Base-by-base conservation (phyloP, 2,888 invertebrate genomes). In the Emmelina monodactyla region DNA sequence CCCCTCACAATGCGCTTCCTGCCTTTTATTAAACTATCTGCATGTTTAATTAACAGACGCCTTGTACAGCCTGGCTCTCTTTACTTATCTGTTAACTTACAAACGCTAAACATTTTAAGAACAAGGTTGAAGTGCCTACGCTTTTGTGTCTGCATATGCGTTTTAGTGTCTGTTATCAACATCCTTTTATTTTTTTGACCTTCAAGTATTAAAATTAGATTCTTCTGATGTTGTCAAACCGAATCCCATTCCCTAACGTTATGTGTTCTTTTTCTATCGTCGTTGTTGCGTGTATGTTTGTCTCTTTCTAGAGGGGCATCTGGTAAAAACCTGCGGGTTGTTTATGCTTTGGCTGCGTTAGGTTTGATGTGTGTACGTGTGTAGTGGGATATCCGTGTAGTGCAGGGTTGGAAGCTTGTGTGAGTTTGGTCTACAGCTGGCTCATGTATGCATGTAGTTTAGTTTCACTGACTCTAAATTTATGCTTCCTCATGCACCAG, bases 1-100 rank as follows among this genome's bases (percentile, higher is more conserved):
- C 78, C 78, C 76, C 78, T 76, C 70, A 57, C 58, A 60, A 69
- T 62, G 56, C 59, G 72, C 61, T 78, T 78, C 78, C 79, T 78
- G 79, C 72, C 73, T 72, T 75, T 71, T 76, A 79, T 78, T 75
- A 78, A 76, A 76, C 72, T 76, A 76, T 78, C 69, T 72, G 68
- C 75, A 78, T 78, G 78, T 75, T n/a, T 76, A 78, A 79, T 79
- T 79, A 78, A 72, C 67, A 75, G 63, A 68, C 71, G 66, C 75
- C 69, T 70, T 71, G 65, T 45, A 57, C 50, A 45, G 55, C 57
- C 57, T 55, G 57, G 46, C 52, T 58, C 53, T 75, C 67, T 72
- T 73, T 73, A 68, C 66, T 65, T 73, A 67, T 65, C 68, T 69
- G 65, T 70, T 67, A 69, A 64, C 61, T 51, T 40, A 55, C 53